Evolutionary conservation across 2,888 invertebrate species (phyloP).

Genomic region (Aleiodes leptofemur): DNA sequence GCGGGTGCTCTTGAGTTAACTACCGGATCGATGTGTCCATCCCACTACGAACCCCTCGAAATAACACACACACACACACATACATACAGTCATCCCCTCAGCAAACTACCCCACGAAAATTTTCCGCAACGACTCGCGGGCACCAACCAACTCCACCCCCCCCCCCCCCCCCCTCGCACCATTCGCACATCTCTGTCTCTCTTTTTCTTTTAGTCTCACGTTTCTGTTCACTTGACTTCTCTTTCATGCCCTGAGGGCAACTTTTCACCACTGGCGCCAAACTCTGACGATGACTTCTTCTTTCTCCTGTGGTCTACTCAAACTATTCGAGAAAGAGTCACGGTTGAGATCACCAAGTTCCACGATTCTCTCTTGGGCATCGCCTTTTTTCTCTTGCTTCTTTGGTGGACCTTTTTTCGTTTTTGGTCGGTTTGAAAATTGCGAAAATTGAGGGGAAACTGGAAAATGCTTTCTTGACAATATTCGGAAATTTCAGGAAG

Average conservation of each 20-base stretch:
- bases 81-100: constrained; percentile 1
- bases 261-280: constrained; percentile 30
- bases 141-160: constrained; percentile 33
- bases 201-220: constrained; percentile 10
- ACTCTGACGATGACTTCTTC: constrained; percentile 30
- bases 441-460: background rate
- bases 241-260: constrained; percentile 28
- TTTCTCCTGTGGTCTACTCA: background rate
- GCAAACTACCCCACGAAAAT: constrained; percentile 2
- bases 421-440: background rate
- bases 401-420: background rate
- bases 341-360: constrained; percentile 16
- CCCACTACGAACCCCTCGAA: constrained; percentile 61
- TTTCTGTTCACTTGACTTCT: background rate
- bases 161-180: constrained; percentile 30
- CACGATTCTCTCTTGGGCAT: constrained; percentile 18
- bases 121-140: constrained; percentile 43
- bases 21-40: constrained; percentile 71
- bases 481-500: no score
- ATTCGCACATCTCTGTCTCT: constrained; percentile 34
- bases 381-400: constrained; percentile 7
- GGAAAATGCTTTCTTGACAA: background rate
- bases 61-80: constrained; percentile 44
- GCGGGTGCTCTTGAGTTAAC: constrained; percentile 72
- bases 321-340: constrained; percentile 28